Conservation (phyloP, 2,888 invertebrate genomes). For the Microctonus brassicae region DNA sequence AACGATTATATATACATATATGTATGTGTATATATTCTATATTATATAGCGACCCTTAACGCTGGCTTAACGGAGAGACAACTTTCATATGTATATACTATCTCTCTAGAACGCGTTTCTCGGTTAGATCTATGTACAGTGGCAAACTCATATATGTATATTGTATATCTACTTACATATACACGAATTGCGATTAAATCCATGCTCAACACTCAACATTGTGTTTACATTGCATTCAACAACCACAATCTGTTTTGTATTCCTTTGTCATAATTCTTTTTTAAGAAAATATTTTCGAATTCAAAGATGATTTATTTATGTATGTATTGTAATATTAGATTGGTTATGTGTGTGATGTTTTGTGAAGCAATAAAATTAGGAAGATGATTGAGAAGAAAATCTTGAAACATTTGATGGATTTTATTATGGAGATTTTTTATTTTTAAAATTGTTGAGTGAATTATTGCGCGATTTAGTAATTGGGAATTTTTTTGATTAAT, state of each 20-base stretch:
- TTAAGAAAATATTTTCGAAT: background rate
- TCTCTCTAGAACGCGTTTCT: constrained; percentile 25
- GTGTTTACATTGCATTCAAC: background rate
- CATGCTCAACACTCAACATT: background rate
- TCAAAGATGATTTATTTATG: too few species aligned
- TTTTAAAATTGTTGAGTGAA: too few species aligned
- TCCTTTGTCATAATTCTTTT: background rate
- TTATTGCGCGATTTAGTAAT: too few species aligned
- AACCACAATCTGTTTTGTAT: background rate
- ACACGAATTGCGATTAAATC: background rate
- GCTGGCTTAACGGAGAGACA: constrained; percentile 65
- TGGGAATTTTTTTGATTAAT: too few species aligned
- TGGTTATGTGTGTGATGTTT: too few species aligned
- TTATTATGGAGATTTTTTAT: too few species aligned
- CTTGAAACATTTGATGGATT: too few species aligned
- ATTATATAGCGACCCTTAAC: constrained; percentile 59
- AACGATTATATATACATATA: constrained; percentile 29
- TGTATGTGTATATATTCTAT: constrained; percentile 37
- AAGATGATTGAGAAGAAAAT: too few species aligned
- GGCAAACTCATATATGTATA: background rate
- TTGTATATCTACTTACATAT: too few species aligned
- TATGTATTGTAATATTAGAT: too few species aligned
- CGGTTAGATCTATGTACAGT: constrained; percentile 19
- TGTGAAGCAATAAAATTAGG: too few species aligned
- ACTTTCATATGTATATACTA: constrained; percentile 48